Base-by-base conservation (phyloP, 2,113 vertebrate species). In the Semnornis frantzii region DNA sequence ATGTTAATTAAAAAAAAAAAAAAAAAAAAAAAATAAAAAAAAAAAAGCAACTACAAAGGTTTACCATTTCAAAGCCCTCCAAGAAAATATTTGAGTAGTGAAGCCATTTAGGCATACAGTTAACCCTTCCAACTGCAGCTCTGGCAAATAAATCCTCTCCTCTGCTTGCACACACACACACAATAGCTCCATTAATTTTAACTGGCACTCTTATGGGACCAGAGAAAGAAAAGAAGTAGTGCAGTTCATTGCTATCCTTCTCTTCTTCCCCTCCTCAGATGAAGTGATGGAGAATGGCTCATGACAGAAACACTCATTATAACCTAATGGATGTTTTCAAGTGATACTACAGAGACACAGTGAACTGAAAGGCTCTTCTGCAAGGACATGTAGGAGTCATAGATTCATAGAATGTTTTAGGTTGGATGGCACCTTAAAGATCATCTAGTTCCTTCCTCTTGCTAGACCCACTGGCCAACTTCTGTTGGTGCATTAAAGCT, bases 61-160 rank as follows among this genome's bases (percentile, higher is more conserved):
- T 84, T 87, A 81, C 42, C 6, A 79, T 94, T 96, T 92, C 89
- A 93, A 91, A 92, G 82, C 39, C 80, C 82, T 93, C 44, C 80
- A 94, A 81, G 59, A 89, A 93, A 86, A 60, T 71, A 84, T 82
- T 76, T 89, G 78, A 82, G 68, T 58, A 66, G 13, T 60, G 48
- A 78, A 94, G 44, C 48, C 44, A 48, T 90, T 96, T 70, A 76
- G 48, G 23, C 28, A 55, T 50, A 16, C 4, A 59, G 48, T 96
- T 96, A 94, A 94, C 81, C 78, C 85, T 94, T 96, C 39, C 46
- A 78, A 81, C 69, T 75, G 30, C 80, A 84, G 14, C 34, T 77
- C 66, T 80, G 57, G 42, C 59, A 81, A 81, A 87, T 25, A 82
- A 87, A 87, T 58, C 44, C 48, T 77, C 59, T 75, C 25, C 48